These are phyloP conservation scores for Apostichopus japonicus DNA, from an alignment of 35 echinoderm and acorn worm genomes.

Conservation along the genomic window DNA sequence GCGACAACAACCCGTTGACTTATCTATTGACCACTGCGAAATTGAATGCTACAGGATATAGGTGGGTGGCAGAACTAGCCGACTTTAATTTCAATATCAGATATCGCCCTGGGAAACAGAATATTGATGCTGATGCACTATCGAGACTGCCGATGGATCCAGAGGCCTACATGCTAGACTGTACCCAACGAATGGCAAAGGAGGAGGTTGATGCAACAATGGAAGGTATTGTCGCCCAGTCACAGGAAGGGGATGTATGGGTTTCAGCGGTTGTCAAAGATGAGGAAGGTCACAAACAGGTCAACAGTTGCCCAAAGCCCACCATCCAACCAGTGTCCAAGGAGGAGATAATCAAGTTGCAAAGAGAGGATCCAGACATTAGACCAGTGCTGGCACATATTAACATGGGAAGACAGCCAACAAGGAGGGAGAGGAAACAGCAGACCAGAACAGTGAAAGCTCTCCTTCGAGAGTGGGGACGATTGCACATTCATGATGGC, in stretches of 20 bases:
- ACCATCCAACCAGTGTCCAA: background rate
- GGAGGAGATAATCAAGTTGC: background rate
- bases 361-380: background rate
- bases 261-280: background rate
- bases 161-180: slow-evolving; percentile 24
- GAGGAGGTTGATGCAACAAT: background rate
- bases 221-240: background rate
- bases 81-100: too few species aligned
- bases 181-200: slow-evolving; percentile 15
- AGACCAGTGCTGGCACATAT: background rate
- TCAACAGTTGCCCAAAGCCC: background rate
- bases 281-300: background rate
- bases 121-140: too few species aligned
- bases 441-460: background rate
- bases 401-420: background rate
- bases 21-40: too few species aligned
- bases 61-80: too few species aligned
- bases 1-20: too few species aligned
- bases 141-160: background rate
- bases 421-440: background rate
- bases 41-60: too few species aligned
- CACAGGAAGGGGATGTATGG: background rate
- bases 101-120: too few species aligned
- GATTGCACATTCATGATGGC: slow-evolving; percentile 29
- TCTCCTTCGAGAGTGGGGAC: slow-evolving; percentile 18